Evolutionary conservation across 2,113 vertebrate genomes (phyloP).

Genomic region (Microtus richardsoni): DNA sequence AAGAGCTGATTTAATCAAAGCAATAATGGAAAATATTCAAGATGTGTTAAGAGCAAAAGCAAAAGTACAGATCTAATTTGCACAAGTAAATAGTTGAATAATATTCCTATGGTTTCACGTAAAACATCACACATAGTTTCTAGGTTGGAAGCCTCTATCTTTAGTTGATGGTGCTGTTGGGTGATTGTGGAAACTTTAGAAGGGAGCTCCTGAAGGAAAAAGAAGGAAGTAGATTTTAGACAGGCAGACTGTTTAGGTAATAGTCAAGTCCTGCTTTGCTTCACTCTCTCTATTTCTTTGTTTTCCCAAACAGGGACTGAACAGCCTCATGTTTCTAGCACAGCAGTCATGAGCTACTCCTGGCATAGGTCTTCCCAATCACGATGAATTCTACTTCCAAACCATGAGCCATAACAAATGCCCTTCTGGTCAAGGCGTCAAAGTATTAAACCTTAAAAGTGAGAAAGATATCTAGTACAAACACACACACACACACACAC

Average conservation of each 20-base stretch:
- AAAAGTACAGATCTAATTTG: not conserved
- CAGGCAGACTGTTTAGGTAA: not conserved
- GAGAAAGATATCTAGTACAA: not conserved
- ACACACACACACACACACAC: not conserved
- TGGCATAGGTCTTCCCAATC: not conserved
- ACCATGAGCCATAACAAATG: not conserved
- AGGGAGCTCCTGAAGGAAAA: not conserved
- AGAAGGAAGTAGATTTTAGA: not conserved
- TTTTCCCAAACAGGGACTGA: not conserved
- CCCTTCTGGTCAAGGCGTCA: not conserved
- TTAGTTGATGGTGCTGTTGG: not conserved
- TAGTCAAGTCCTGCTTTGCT: no score
- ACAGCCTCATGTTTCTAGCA: not conserved
- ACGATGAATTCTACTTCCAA: not conserved
- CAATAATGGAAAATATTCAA: not conserved
- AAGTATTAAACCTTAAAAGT: no score
- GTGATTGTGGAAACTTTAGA: not conserved
- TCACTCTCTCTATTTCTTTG: not conserved
- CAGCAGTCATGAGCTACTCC: no score
- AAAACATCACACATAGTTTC: fast-evolving
- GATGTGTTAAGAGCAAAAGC: not conserved
- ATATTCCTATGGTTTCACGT: not conserved
- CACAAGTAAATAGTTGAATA: not conserved
- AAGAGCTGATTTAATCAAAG: not conserved
- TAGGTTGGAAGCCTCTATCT: not conserved